Evolutionary conservation across 2,113 vertebrate genomes (phyloP).

Genomic region (Paralichthys olivaceus): DNA sequence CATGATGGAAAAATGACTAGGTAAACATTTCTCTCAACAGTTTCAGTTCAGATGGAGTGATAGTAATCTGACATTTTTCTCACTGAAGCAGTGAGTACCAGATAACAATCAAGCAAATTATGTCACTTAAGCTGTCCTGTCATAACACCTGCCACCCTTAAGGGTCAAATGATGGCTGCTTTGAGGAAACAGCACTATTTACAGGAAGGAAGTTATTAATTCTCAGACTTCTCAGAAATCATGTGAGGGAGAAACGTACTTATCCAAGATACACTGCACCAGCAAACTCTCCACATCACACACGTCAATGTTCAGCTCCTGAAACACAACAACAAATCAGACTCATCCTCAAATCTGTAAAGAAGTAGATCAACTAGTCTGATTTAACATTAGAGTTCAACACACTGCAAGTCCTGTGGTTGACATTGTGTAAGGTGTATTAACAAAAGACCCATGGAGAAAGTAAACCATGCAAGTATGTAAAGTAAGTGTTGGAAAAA

Average conservation of each 20-base stretch:
- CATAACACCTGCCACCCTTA: not conserved
- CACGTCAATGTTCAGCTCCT: constrained; percentile 99
- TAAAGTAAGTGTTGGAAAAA: no score
- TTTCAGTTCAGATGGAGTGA: not conserved
- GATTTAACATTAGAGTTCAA: not conserved
- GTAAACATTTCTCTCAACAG: not conserved
- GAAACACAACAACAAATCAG: constrained; percentile 40
- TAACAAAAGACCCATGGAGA: no score
- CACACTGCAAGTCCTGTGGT: no score
- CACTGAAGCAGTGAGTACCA: constrained; percentile 16
- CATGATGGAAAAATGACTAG: not conserved
- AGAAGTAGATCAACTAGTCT: not conserved
- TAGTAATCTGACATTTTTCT: not conserved
- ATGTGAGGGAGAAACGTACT: constrained; percentile 85
- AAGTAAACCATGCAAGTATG: no score
- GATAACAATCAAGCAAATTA: not conserved
- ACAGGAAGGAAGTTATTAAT: constrained; percentile 10
- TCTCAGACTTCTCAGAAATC: not conserved
- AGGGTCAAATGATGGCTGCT: constrained; percentile 5
- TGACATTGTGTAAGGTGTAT: no score
- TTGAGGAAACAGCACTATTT: constrained; percentile 57
- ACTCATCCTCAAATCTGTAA: not conserved
- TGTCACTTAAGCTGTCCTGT: not conserved
- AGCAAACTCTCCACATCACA: constrained; percentile 99
- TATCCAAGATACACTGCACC: constrained; percentile 99